phyloP scores from a whole-genome alignment of 2,113 vertebrate species.

The Grantiella picta region DNA sequence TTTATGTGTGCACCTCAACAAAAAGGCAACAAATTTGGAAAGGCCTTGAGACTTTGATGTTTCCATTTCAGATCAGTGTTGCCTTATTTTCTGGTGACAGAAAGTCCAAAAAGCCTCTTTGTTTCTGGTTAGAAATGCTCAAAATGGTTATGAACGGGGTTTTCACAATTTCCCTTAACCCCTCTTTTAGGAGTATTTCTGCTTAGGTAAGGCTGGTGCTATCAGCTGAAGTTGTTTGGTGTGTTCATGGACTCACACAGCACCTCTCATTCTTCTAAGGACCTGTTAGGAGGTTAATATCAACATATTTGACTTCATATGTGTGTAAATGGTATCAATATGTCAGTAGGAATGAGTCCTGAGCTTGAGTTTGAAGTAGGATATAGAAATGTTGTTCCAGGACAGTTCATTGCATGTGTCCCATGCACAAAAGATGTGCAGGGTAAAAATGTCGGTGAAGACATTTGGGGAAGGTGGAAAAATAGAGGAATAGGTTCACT shows the following conservation, averaged over 20 bases:
- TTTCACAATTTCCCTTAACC: background rate
- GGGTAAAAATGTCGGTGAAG: background rate
- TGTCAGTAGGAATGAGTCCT: rapidly evolving
- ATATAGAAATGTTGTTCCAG: background rate
- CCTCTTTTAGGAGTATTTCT: background rate
- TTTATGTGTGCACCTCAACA: background rate
- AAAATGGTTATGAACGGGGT: background rate
- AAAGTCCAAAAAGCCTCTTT: background rate
- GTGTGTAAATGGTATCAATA: background rate
- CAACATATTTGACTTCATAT: background rate
- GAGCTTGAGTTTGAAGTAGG: background rate
- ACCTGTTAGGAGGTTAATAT: background rate
- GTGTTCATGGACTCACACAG: background rate
- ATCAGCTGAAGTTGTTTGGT: background rate
- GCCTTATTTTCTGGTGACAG: background rate
- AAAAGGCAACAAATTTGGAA: background rate
- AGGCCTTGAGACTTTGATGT: background rate
- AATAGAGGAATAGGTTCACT: background rate
- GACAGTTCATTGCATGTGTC: background rate
- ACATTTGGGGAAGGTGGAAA: background rate
- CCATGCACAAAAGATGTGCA: background rate
- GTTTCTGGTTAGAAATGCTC: background rate
- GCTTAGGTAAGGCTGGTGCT: background rate
- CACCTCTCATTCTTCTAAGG: background rate
- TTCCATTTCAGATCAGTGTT: background rate